Conservation (phyloP, 1,140 invertebrate genomes). For the Drosophila bocqueti region DNA sequence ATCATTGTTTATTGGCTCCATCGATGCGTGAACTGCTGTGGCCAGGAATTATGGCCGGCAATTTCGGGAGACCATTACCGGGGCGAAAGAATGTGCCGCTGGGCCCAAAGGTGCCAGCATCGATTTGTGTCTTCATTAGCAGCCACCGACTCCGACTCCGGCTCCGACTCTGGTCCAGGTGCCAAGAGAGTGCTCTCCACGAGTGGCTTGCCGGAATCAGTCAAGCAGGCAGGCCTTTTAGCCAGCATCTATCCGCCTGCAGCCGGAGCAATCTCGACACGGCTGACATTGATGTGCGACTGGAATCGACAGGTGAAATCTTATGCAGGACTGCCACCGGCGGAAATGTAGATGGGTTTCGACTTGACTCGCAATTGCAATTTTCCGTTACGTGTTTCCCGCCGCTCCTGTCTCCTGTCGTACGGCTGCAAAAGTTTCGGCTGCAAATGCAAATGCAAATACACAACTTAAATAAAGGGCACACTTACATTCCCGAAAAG, state of each 20-base stretch:
- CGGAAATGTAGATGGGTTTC: constrained; percentile 8
- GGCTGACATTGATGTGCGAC: not conserved
- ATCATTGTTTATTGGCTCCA: constrained; percentile 82
- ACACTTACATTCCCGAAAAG: constrained; percentile 50
- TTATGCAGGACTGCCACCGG: not conserved
- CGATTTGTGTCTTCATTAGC: constrained; percentile 49
- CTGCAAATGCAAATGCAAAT: constrained; percentile 71
- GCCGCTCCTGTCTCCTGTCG: constrained; percentile 17
- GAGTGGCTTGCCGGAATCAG: not conserved
- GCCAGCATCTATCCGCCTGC: constrained; percentile 2
- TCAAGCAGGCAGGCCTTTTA: not conserved
- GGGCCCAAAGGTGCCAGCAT: constrained; percentile 27
- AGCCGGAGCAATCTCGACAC: not conserved
- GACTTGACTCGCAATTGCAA: constrained; percentile 17
- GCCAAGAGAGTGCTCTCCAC: not conserved
- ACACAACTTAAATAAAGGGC: constrained; percentile 74
- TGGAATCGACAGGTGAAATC: constrained; percentile 8
- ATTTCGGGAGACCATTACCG: constrained; percentile 39
- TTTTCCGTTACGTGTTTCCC: constrained; percentile 8
- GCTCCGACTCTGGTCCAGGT: not conserved
- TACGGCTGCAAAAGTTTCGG: constrained; percentile 41
- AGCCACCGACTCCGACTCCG: not conserved
- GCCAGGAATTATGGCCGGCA: constrained; percentile 70
- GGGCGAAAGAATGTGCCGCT: constrained; percentile 21
- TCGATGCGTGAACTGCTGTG: constrained; percentile 66